These are phyloP conservation scores for Drosophila mimetica DNA, from an alignment of 2,888 invertebrate genomes.

Conservation along the genomic window DNA sequence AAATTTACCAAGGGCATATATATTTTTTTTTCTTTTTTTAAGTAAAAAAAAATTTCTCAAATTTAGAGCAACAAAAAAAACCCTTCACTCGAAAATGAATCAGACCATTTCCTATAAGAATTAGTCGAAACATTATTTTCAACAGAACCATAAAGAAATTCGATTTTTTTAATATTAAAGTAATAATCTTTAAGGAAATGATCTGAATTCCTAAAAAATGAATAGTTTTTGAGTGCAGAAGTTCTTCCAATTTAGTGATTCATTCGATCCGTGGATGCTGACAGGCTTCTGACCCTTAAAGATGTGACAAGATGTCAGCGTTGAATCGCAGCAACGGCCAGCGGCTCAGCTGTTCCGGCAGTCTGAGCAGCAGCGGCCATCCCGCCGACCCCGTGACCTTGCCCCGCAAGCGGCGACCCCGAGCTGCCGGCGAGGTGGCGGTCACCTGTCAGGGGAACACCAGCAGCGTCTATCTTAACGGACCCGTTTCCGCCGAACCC, in stretches of 20 bases:
- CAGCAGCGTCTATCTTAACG: constrained; percentile 82
- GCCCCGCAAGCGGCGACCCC: constrained; percentile 83
- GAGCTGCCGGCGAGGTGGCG: constrained; percentile 83
- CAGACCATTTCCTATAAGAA: background rate
- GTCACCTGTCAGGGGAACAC: constrained; percentile 78
- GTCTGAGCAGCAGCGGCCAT: constrained; percentile 42
- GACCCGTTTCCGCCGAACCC: constrained; percentile 55
- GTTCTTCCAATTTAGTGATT: constrained; percentile 12
- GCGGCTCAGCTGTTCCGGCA: constrained; percentile 54
- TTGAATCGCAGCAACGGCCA: constrained; percentile 46
- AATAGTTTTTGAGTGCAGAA: constrained; percentile 10
- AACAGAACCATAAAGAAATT: no score
- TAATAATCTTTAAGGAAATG: no score
- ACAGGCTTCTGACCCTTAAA: constrained; percentile 43
- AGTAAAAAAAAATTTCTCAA: background rate
- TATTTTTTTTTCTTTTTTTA: no score
- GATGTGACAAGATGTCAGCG: constrained; percentile 45
- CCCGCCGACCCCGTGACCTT: constrained; percentile 70
- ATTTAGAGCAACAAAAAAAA: constrained; percentile 21
- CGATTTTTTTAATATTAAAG: no score
- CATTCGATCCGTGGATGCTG: constrained; percentile 19
- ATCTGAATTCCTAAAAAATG: background rate
- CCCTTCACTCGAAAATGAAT: background rate
- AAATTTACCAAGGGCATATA: no score
- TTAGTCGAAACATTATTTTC: no score